Base-by-base conservation (phyloP, 1,140 invertebrate genomes). In the Hyles euphorbiae region DNA sequence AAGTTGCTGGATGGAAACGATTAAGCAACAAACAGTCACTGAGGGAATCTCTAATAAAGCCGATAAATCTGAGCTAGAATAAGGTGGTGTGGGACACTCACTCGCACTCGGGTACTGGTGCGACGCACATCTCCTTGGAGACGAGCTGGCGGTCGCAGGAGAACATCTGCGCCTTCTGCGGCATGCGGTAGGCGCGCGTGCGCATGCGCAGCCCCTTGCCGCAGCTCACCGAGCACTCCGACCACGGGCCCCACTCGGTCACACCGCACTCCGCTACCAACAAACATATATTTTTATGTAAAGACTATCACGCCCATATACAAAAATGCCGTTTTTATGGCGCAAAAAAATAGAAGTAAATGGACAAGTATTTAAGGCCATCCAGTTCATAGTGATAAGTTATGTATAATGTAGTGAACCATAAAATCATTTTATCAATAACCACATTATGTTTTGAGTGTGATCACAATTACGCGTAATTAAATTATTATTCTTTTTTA, bases 171-270 rank as follows among this genome's bases (percentile, higher is more conserved):
- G 96, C 96, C 76, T 95, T 95, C 74, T 94, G 91, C 45, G 95
- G 93, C 90, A 95, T 93, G 47, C 92, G 73, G 83, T 96, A 98
- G 60, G 92, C 87, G 56, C 96, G 90, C 32, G 89, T 92, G 63
- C 96, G 91, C 93, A 96, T 96, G 66, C 94, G 91, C 48, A 97
- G 89, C 3, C 96, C 97, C 90, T 97, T 97, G 10, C 97, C 96
- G 82, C 96, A 98, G 10, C 91, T 92, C 46, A 96, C 96, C 1
- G 96, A 96, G 83, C 96, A 98, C 2, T 91, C 83, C 12, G 93
- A 94, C 95, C 95, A 98, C 10, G 91, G 76, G 2, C 91, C 91
- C 87, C 94, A 97, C 34, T 94, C 93, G 2, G 92, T 92, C 5
- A 95, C 94, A 4, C 90, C 91, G 81, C 96, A 97, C 80, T 96